Conservation (phyloP, 2,113 vertebrate species). For the Siphamia tubifer region DNA sequence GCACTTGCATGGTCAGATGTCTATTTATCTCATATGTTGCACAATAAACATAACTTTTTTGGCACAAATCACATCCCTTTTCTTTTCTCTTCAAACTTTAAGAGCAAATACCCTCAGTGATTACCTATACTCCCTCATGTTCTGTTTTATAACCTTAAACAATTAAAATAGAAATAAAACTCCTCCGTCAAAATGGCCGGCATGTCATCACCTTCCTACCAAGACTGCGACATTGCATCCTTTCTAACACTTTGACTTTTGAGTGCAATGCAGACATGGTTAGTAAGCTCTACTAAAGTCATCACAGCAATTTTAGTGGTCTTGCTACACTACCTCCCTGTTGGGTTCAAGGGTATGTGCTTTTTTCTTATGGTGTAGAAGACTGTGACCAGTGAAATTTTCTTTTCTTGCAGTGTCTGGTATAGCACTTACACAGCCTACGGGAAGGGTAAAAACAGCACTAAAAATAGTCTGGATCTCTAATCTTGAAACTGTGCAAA, state of each 20-base stretch:
- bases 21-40: not conserved
- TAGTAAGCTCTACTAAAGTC: conserved; percentile 27
- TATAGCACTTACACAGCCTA: not conserved
- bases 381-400: conserved; percentile 46
- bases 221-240: conserved; percentile 27
- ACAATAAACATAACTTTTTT: not conserved
- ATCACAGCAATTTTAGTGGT: conserved; percentile 25
- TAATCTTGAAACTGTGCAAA: conserved; percentile 19
- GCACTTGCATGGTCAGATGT: not conserved
- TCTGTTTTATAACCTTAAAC: conserved; percentile 17
- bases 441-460: conserved; percentile 4
- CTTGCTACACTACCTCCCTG: conserved; percentile 9
- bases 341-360: conserved; percentile 38
- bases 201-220: conserved; percentile 16
- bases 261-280: not conserved
- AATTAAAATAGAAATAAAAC: conserved; percentile 13
- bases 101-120: not conserved
- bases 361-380: conserved; percentile 17
- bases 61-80: conserved; percentile 7
- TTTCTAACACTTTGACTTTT: conserved; percentile 6
- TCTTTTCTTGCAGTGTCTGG: conserved; percentile 34
- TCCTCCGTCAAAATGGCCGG: conserved; percentile 31
- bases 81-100: conserved; percentile 16
- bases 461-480: conserved; percentile 19
- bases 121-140: not conserved